Conservation (phyloP, 2,888 invertebrate species). For the Micropterix aruncella region DNA sequence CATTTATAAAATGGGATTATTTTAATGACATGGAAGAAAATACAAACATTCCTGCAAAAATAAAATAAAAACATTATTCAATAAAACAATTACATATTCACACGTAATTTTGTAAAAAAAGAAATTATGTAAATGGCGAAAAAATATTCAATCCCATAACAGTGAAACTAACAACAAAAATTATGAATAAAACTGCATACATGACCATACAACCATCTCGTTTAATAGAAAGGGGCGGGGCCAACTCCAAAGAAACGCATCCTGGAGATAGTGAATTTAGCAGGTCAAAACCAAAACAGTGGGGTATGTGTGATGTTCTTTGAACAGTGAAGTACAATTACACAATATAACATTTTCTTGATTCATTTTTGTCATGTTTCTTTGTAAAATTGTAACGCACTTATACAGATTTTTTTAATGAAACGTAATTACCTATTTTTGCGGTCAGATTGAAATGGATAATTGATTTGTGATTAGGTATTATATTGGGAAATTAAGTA, state of each 20-base stretch:
- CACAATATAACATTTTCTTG: too few relatives aligned
- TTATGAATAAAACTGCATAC: background rate
- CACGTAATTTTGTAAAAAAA: slow-evolving; percentile 2
- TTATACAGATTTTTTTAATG: too few relatives aligned
- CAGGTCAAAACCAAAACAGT: background rate
- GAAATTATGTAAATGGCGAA: slow-evolving; percentile 4
- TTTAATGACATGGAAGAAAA: slow-evolving; percentile 9
- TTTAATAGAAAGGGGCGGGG: slow-evolving; percentile 10
- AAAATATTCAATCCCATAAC: slow-evolving; percentile 2
- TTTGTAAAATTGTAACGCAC: too few relatives aligned
- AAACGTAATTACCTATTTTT: too few relatives aligned
- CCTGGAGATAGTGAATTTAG: slow-evolving; percentile 7
- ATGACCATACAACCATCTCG: slow-evolving; percentile 3
- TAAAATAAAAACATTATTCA: too few relatives aligned
- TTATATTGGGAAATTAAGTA: too few relatives aligned
- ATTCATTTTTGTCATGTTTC: too few relatives aligned
- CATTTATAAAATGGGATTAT: background rate
- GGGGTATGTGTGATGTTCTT: background rate
- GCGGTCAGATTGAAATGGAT: too few relatives aligned
- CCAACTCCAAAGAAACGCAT: slow-evolving; percentile 13
- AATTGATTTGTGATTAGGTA: too few relatives aligned
- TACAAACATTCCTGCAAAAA: slow-evolving; percentile 13
- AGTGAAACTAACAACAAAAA: slow-evolving; percentile 4
- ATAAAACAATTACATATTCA: slow-evolving; percentile 6
- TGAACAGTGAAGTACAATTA: too few relatives aligned